These are phyloP conservation scores for Dunckerocampus dactyliophorus DNA, from an alignment of 2,113 vertebrate species.

Conservation along the genomic window DNA sequence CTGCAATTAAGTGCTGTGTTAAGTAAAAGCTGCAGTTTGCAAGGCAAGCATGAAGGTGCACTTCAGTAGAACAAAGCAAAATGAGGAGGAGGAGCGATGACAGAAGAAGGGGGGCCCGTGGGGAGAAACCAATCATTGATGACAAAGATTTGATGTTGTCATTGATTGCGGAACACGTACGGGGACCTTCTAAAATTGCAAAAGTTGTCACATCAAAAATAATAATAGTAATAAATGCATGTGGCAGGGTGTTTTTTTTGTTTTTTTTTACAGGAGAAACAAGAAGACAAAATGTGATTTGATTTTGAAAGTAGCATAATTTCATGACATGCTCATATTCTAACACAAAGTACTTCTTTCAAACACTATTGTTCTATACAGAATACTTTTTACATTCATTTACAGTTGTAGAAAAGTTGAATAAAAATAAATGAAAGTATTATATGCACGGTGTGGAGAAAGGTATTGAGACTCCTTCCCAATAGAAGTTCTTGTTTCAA, in stretches of 20 bases:
- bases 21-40: constrained; percentile 69
- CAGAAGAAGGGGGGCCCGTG: neutral
- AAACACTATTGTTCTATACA: too few relatives aligned
- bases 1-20: constrained; percentile 60
- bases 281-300: neutral
- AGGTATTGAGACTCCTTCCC: too few relatives aligned
- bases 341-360: too few relatives aligned
- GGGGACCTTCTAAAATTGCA: constrained; percentile 2
- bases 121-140: constrained; percentile 22
- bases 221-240: neutral
- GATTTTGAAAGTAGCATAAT: constrained; percentile 10
- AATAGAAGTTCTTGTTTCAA: too few relatives aligned
- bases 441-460: too few relatives aligned
- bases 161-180: neutral
- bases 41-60: constrained; percentile 57
- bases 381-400: too few relatives aligned
- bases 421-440: too few relatives aligned
- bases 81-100: constrained; percentile 20
- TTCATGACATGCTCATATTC: neutral
- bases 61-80: constrained; percentile 48
- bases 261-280: neutral
- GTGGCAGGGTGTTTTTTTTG: neutral
- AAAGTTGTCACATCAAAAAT: neutral
- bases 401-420: too few relatives aligned
- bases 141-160: neutral